phyloP scores from a whole-genome alignment of 2,797 vertebrate species.

The Melanotaenia trifasciata region DNA sequence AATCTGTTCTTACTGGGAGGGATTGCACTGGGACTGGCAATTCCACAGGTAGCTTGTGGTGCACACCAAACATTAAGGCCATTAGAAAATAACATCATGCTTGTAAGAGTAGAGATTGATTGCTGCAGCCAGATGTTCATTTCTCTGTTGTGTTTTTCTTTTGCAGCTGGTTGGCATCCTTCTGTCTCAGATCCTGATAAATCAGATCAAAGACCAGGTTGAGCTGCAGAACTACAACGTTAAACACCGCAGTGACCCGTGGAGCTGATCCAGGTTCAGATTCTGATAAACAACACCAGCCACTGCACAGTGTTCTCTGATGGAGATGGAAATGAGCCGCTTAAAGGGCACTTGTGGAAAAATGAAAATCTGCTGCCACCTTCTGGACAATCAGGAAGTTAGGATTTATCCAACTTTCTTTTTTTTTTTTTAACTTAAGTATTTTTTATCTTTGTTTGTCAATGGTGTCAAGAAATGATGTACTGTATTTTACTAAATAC shows the following conservation, averaged over 20 bases:
- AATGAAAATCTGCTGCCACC: conserved; percentile 42
- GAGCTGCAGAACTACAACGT: conserved; percentile 90
- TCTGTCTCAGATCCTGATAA: conserved; percentile 91
- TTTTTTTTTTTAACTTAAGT: background rate
- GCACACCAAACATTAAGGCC: background rate
- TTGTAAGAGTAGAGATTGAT: background rate
- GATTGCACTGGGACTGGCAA: conserved; percentile 89
- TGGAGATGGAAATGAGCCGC: background rate
- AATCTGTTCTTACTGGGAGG: conserved; percentile 94
- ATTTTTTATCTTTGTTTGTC: background rate
- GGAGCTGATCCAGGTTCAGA: conserved; percentile 81
- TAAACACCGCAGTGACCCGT: conserved; percentile 87
- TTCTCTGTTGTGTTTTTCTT: conserved; percentile 18
- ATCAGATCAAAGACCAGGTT: conserved; percentile 92
- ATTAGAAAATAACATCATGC: background rate
- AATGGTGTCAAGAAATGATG: background rate
- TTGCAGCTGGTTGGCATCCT: conserved; percentile 92
- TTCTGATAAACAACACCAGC: background rate
- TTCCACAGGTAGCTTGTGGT: conserved; percentile 87
- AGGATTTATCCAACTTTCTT: conserved; percentile 6
- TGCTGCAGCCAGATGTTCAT: background rate
- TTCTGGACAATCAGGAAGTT: conserved; percentile 32
- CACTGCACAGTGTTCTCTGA: background rate
- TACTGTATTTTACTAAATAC: background rate
- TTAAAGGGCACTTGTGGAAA: background rate